Evolutionary conservation across 2,888 invertebrate genomes (phyloP).

Genomic region (Schrankia costaestrigalis): DNA sequence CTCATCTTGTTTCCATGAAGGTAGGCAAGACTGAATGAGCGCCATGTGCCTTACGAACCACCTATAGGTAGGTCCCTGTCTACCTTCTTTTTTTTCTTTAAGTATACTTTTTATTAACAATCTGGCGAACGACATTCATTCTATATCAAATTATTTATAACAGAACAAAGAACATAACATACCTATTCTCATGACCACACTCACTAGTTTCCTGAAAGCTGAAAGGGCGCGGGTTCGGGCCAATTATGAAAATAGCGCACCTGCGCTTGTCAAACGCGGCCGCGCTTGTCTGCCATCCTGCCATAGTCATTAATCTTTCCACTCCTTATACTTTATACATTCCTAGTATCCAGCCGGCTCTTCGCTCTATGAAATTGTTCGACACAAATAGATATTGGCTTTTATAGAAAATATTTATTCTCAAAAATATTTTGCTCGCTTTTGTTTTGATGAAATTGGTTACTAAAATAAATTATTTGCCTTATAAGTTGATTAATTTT

Average conservation of each 20-base stretch:
- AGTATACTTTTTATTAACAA: too few relatives aligned
- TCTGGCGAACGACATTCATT: too few relatives aligned
- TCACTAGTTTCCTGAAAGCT: conserved; percentile 56
- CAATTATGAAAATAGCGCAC: conserved; percentile 81
- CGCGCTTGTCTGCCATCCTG: conserved; percentile 68
- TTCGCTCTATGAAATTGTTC: conserved; percentile 39
- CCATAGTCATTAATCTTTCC: conserved; percentile 72
- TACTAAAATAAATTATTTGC: neutral
- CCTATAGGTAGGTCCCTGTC: too few relatives aligned
- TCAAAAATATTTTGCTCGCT: conserved; percentile 1
- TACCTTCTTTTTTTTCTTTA: too few relatives aligned
- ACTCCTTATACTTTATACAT: conserved; percentile 74
- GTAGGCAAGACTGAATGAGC: too few relatives aligned
- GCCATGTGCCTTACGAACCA: too few relatives aligned
- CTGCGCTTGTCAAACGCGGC: conserved; percentile 78
- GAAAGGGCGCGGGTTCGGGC: conserved; percentile 75
- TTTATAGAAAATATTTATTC: conserved; percentile 23
- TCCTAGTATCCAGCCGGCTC: conserved; percentile 57
- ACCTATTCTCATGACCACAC: conserved; percentile 34
- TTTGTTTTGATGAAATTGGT: too few relatives aligned
- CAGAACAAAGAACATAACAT: conserved; percentile 11
- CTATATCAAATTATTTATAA: neutral
- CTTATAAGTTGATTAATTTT: neutral
- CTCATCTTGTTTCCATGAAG: too few relatives aligned
- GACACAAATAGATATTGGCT: conserved; percentile 33